Conservation (phyloP, 2,113 vertebrate species). For the Hippopotamus amphibius region DNA sequence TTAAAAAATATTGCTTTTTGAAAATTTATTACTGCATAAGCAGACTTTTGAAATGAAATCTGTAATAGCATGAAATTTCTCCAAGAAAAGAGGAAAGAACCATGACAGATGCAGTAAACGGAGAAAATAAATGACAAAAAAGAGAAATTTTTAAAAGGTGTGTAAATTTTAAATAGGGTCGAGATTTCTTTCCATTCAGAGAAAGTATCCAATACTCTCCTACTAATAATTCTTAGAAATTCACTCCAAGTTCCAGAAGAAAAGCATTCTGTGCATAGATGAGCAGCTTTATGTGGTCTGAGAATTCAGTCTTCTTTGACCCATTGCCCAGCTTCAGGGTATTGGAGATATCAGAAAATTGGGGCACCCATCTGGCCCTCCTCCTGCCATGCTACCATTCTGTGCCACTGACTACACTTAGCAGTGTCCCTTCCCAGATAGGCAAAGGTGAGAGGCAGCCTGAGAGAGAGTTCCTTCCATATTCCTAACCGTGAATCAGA, state of each 20-base stretch:
- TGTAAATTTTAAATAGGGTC: too few species aligned
- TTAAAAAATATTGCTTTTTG: background rate
- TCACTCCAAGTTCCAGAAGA: background rate
- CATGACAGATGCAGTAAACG: background rate
- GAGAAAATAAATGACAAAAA: background rate
- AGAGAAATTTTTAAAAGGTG: background rate
- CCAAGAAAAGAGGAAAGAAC: background rate
- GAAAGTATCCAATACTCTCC: background rate
- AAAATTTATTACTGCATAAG: conserved; percentile 10
- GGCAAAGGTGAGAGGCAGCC: background rate
- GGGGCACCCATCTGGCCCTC: background rate
- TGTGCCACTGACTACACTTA: background rate
- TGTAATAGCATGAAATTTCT: background rate
- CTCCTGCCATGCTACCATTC: background rate
- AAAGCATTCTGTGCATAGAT: too few species aligned
- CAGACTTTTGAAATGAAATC: conserved; percentile 30
- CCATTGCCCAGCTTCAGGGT: background rate
- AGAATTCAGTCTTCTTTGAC: background rate
- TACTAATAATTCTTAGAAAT: background rate
- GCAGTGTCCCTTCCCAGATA: background rate
- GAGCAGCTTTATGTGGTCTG: background rate
- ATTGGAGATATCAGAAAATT: background rate
- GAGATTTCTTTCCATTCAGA: background rate
- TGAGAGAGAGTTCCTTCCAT: background rate
- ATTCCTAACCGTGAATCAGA: background rate